Base-by-base conservation (phyloP, 1,140 invertebrate genomes). In the Macrosteles quadrilineatus region DNA sequence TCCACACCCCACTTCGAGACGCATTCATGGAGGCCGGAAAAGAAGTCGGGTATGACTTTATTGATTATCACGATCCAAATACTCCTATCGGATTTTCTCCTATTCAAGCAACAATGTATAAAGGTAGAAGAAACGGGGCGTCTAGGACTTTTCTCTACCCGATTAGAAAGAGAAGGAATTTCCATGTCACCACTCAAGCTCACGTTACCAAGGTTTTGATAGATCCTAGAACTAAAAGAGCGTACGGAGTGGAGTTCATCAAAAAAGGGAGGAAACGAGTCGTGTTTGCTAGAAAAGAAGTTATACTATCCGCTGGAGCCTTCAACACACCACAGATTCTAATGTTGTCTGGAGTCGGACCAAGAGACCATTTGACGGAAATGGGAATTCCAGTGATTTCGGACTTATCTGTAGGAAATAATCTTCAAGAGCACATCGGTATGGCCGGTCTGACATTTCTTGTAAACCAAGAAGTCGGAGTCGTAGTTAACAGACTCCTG, bases 361-460 rank as follows among this genome's bases (percentile, higher is more conserved):
- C 63, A 25, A 64, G 23, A 23, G 59, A 71, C 0, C 67, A 70
- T 64, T 45, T 73, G 30, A 57, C 71, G 17, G 11, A 64, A 21
- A 29, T 72, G 31, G 59, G 57, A 21, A 88, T 94, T 27, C 72
- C 69, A 1, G 81, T 82, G 4, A 78, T 82, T 0, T 68, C 81
- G 25, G 78, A 81, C 12, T 83, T 90, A 64, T 84, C 85, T 0
- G 87, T 89, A 1, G 88, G 88, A 4, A 68, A 83, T 36, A 86
- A 87, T 76, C 82, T 88, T 64, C 86, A 88, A 77, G 89, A 91
- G 76, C 91, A 92, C 75, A 76, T 89, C 29, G 91, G 90, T 0
- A 85, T 90, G 55, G 87, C 86, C 23, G 87, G 86, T 1, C 80
- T 91, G 57, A 87, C 86, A 0, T 91, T 91, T 74, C 79, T 87